Conservation (phyloP, 2,113 vertebrate genomes). For the Zingel zingel region DNA sequence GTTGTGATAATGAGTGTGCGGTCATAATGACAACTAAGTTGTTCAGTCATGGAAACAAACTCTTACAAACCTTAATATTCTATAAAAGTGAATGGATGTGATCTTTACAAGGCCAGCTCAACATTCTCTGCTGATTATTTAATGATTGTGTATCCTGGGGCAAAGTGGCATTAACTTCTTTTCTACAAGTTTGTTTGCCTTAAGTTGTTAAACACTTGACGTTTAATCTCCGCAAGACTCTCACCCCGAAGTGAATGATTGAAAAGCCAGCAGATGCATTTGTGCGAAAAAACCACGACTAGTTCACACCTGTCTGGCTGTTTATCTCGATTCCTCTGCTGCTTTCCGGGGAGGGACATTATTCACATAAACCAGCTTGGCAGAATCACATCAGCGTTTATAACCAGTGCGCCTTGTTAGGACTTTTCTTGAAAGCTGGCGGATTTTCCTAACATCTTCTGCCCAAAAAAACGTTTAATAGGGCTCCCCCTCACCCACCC, state of each 20-base stretch:
- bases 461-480: slow-evolving; percentile 58
- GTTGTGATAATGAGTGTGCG: neutral
- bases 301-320: slow-evolving; percentile 57
- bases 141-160: slow-evolving; percentile 8
- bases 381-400: slow-evolving; percentile 45
- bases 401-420: slow-evolving; percentile 43
- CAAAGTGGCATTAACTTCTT: neutral
- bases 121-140: slow-evolving; percentile 47
- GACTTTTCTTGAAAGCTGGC: slow-evolving; percentile 9
- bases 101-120: slow-evolving; percentile 45
- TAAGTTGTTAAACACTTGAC: slow-evolving; percentile 30
- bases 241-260: slow-evolving; percentile 10
- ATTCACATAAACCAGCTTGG: slow-evolving; percentile 31
- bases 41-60: slow-evolving; percentile 4
- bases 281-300: slow-evolving; percentile 4
- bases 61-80: neutral
- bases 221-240: slow-evolving; percentile 41
- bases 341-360: neutral
- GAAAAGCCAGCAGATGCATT: slow-evolving; percentile 10
- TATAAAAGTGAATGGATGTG: slow-evolving; percentile 21
- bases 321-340: slow-evolving; percentile 38
- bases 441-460: slow-evolving; percentile 55
- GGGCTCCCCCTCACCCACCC: slow-evolving; percentile 5
- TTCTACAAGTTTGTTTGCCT: neutral
- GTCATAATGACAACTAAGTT: neutral